Evolutionary conservation across 2,888 invertebrate species (phyloP), one percentile per base, ranked within the genome.

Genomic region (Tachina fera): DNA sequence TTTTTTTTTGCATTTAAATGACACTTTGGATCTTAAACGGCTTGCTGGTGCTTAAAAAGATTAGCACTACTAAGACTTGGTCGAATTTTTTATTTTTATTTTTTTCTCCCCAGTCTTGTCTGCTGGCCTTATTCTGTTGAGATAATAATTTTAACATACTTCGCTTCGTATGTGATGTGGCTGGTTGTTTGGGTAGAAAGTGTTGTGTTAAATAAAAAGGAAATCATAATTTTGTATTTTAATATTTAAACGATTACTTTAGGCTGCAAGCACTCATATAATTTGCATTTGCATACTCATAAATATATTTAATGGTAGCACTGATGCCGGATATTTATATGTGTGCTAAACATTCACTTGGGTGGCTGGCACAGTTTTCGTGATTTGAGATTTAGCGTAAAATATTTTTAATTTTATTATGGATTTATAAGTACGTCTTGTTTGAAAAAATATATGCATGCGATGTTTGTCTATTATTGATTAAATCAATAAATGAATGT

Each of bases 1-100:
- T 31, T 31, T 31, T 31, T 31, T 31, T 6, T 31, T 56, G 49
- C 75, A 83, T 72, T 47, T 71, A 79, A 76, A 79, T 86, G 86
- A 86, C 79, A 83, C 56, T 82, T 63, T 79, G 67, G 67, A 65
- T 79, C 74, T 83, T 82, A 81, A 86, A 81, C 67, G 61, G 19
- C 41, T 58, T 60, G 51, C 14, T 9, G 2, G 41, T 45, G 67
- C 22, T 70, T 74, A 60, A 67, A 78, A 11, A 79, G 74, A 79
- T 84, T 74, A 79, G 47, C 79, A 49, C 56, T 31, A 74, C 41
- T 11, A 49, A 71, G 43, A 65, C 39, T 72, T 72, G 71, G 19
- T 63, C 22, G 19, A 22, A 8, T 53, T 13, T 19, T 45, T 31
- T 13, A 8, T 53, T 13, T 19, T 45, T 31, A 9, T 19, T 45